phyloP scores from a whole-genome alignment of 2,113 vertebrate species.

The Cyanoderma ruficeps region DNA sequence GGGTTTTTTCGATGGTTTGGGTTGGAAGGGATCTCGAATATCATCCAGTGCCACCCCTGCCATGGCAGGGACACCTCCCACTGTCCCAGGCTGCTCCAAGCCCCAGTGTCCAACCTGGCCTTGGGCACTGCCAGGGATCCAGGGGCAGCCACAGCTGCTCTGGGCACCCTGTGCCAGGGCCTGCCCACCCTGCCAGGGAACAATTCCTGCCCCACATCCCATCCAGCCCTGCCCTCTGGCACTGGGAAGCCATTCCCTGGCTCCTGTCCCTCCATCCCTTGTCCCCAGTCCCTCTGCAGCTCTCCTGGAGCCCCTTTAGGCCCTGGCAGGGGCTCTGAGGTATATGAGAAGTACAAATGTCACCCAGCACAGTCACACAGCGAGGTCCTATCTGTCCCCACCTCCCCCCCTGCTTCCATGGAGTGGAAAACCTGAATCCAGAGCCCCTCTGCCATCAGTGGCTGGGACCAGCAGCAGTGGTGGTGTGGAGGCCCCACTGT shows the following conservation, averaged over 20 bases:
- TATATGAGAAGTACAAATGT: neutral
- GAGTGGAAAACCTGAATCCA: neutral
- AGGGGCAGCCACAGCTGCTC: no score
- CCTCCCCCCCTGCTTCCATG: neutral
- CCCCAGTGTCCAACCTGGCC: no score
- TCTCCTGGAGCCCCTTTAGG: neutral
- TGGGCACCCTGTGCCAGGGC: no score
- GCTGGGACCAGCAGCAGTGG: neutral
- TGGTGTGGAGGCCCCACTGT: neutral
- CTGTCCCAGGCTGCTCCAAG: no score
- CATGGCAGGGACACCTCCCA: neutral
- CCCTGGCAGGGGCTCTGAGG: neutral
- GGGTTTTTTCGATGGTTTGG: neutral
- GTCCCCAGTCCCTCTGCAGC: neutral
- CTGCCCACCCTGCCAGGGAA: no score
- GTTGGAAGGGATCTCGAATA: neutral
- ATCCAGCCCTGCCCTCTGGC: neutral
- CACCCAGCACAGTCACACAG: neutral
- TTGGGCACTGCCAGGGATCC: no score
- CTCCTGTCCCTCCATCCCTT: neutral
- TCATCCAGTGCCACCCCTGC: rapidly evolving
- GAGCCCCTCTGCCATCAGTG: neutral
- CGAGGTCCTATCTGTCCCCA: neutral
- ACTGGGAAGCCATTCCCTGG: neutral
- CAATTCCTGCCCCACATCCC: no score